Conservation (phyloP, 1,140 invertebrate genomes). For the Reticulitermes speratus region DNA sequence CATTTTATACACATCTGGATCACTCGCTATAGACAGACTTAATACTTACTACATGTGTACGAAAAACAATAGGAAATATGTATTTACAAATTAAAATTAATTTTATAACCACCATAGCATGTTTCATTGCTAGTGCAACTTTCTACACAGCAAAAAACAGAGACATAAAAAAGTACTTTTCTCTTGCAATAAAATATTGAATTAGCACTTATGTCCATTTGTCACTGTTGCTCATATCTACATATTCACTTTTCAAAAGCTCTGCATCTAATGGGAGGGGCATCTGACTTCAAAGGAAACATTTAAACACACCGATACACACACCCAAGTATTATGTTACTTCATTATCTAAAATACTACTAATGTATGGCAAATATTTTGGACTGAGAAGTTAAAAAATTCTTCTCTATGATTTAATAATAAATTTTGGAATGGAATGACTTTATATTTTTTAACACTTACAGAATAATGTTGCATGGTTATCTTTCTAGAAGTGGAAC, state of each 20-base stretch:
- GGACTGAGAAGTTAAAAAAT: slow-evolving; percentile 29
- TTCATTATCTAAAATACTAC: background rate
- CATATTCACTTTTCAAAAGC: background rate
- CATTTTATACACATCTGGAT: background rate
- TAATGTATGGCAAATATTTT: slow-evolving; percentile 28
- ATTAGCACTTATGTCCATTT: background rate
- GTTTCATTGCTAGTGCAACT: background rate
- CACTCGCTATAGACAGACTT: background rate
- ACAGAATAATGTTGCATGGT: slow-evolving; percentile 19
- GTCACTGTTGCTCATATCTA: background rate
- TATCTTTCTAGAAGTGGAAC: slow-evolving; percentile 30
- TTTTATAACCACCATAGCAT: background rate
- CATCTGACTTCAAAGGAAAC: background rate
- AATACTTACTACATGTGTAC: background rate
- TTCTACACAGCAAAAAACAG: background rate
- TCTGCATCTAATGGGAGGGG: slow-evolving; percentile 1
- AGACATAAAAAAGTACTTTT: background rate
- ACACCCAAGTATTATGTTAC: background rate
- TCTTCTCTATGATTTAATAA: slow-evolving; percentile 23
- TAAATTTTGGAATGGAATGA: slow-evolving; percentile 30
- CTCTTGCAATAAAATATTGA: background rate
- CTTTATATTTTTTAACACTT: slow-evolving; percentile 16
- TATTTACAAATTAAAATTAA: slow-evolving; percentile 2
- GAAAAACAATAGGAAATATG: background rate
- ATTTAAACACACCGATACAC: slow-evolving; percentile 7